Evolutionary conservation across 2,113 vertebrate genomes (phyloP).

Genomic region (Vanacampus margaritifer): DNA sequence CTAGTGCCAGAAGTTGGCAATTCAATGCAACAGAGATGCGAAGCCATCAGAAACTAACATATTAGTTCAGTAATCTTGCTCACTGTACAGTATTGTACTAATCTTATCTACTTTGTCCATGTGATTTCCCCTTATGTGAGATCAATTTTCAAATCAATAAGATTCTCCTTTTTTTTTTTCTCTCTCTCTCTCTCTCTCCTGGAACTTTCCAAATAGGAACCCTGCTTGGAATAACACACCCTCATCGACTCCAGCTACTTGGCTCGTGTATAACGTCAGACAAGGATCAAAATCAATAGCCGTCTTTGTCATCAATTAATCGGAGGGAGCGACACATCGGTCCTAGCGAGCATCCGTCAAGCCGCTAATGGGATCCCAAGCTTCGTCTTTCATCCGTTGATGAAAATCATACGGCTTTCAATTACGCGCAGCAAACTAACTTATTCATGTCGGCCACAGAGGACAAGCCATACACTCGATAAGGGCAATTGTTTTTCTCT

Average conservation of each 20-base stretch:
- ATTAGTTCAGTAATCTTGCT: no score
- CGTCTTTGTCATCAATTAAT: background rate
- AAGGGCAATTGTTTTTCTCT: slow-evolving; percentile 18
- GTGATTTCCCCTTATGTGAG: background rate
- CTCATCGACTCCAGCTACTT: background rate
- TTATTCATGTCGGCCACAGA: slow-evolving; percentile 45
- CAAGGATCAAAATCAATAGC: background rate
- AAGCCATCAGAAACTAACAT: no score
- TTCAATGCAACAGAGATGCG: no score
- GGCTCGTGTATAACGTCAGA: background rate
- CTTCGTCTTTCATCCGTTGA: slow-evolving; percentile 33
- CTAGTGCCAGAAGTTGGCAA: no score
- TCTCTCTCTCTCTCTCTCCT: background rate
- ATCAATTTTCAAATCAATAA: background rate
- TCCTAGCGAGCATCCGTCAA: background rate
- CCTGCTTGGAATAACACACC: background rate
- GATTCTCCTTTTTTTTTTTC: background rate
- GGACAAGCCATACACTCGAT: slow-evolving; percentile 24
- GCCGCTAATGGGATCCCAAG: slow-evolving; percentile 13
- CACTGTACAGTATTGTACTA: background rate
- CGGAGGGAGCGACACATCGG: background rate
- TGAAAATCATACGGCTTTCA: slow-evolving; percentile 51
- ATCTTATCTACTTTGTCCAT: background rate
- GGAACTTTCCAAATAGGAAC: background rate
- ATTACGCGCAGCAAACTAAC: slow-evolving; percentile 45